Conservation (phyloP, 2,797 vertebrate species). For the Rhinoraja longicauda region DNA sequence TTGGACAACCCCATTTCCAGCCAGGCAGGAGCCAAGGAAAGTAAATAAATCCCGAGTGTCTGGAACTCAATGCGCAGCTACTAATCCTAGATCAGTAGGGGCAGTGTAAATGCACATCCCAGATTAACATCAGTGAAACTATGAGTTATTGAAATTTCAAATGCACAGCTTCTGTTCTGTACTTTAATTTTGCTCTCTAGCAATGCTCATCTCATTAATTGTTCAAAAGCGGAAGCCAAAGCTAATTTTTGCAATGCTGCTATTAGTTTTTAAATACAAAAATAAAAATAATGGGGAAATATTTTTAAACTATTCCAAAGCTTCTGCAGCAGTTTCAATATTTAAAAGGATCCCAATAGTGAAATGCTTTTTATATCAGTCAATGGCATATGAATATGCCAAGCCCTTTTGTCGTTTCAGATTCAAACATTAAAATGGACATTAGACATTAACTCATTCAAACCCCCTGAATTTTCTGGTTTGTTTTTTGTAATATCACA, state of each 20-base stretch:
- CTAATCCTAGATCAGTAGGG: background rate
- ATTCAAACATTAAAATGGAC: background rate
- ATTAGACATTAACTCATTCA: background rate
- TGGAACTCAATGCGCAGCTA: background rate
- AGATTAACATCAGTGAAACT: background rate
- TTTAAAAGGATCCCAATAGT: background rate
- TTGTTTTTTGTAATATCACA: background rate
- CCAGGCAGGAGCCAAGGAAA: constrained; percentile 7
- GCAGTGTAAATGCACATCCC: background rate
- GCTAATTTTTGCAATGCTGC: background rate
- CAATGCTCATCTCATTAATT: background rate
- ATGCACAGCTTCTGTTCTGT: background rate
- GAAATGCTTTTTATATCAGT: background rate
- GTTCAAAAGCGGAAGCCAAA: background rate
- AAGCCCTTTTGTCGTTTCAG: background rate
- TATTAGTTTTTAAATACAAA: background rate
- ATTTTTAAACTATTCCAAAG: background rate
- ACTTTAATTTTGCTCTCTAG: background rate
- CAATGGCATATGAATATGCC: background rate
- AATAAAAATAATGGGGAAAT: background rate
- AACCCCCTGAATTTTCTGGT: background rate
- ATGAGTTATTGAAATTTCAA: background rate
- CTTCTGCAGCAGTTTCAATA: background rate
- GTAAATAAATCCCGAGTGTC: background rate
- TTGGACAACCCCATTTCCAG: background rate